A percentile compares a stretch with the other conserved stretches of the same genome.
These are phyloP conservation scores for Notarius lentiginosus DNA, from an alignment of 2,113 vertebrate genomes.

Conservation along the genomic window DNA sequence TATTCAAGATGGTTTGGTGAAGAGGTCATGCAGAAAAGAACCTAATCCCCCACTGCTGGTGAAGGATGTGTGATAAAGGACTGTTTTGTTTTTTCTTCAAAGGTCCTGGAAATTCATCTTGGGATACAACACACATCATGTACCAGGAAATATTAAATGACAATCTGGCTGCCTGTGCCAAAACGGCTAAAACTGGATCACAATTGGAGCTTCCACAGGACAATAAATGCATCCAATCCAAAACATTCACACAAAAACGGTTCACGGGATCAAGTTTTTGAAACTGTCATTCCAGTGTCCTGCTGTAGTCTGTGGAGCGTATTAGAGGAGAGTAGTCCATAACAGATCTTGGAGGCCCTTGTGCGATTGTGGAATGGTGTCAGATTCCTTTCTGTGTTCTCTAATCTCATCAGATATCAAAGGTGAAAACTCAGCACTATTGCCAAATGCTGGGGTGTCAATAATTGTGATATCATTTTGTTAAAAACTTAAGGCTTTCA, in stretches of 20 bases:
- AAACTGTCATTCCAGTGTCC: background rate
- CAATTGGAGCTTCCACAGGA: background rate
- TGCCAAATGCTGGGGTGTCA: background rate
- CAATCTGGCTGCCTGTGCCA: background rate
- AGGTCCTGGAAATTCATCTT: background rate
- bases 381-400: no score
- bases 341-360: no score
- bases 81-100: background rate
- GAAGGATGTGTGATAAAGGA: background rate
- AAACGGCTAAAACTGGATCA: background rate
- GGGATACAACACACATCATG: background rate
- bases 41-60: background rate
- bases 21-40: background rate
- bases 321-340: no score
- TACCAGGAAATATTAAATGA: background rate
- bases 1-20: no score
- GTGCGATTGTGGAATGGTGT: no score
- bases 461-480: background rate
- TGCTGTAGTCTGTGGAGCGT: no score
- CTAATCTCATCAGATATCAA: background rate
- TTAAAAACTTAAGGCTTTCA: background rate
- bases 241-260: background rate
- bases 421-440: background rate
- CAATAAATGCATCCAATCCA: background rate
- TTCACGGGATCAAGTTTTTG: background rate